These are phyloP conservation scores for Scaeva pyrastri DNA, from an alignment of 2,888 invertebrate species.

Conservation along the genomic window DNA sequence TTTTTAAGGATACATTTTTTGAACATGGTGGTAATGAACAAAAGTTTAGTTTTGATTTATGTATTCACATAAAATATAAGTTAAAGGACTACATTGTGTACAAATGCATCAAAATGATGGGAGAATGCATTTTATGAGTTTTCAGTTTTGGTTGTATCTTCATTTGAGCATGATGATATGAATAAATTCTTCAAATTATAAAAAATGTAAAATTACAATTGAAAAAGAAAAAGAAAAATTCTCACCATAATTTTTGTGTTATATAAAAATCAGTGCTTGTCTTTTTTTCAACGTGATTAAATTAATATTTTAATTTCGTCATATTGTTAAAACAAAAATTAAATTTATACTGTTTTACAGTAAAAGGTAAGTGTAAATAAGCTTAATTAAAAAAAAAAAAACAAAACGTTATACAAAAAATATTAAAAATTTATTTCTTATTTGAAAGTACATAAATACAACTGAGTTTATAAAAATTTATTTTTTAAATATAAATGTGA, in stretches of 20 bases:
- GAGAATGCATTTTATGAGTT: conserved; percentile 12
- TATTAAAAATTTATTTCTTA: too few relatives aligned
- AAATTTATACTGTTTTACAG: too few relatives aligned
- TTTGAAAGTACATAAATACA: too few relatives aligned
- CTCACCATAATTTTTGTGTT: background rate
- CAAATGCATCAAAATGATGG: conserved; percentile 22
- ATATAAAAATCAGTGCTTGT: too few relatives aligned
- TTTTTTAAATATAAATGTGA: too few relatives aligned
- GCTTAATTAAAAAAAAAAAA: too few relatives aligned
- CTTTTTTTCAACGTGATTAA: too few relatives aligned
- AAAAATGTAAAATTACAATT: background rate
- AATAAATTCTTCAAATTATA: background rate
- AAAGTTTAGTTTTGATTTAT: conserved; percentile 35
- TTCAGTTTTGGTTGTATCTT: conserved; percentile 15
- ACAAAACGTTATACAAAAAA: too few relatives aligned
- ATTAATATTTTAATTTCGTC: too few relatives aligned
- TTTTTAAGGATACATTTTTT: background rate
- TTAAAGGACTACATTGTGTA: conserved; percentile 18
- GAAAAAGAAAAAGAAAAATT: background rate
- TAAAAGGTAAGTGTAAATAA: too few relatives aligned
- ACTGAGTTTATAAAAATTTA: too few relatives aligned
- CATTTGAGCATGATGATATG: conserved; percentile 20
- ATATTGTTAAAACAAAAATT: too few relatives aligned
- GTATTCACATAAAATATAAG: conserved; percentile 28
- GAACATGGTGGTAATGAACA: background rate